phyloP scores from a whole-genome alignment of 2,888 invertebrate species.

The Anodontia alba region DNA sequence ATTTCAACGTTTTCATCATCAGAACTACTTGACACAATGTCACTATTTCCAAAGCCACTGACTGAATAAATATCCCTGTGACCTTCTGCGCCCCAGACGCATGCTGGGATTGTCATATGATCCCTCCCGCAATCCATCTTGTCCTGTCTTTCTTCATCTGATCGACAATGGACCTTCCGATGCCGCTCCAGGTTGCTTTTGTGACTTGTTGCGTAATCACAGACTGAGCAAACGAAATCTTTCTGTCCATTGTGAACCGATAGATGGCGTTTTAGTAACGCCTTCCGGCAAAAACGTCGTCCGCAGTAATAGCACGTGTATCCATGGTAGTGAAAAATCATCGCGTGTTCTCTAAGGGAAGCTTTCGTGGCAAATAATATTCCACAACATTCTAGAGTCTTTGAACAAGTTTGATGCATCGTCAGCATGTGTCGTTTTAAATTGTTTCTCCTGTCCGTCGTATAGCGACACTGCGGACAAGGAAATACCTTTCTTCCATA shows the following conservation, averaged over 20 bases:
- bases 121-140: constrained; percentile 29
- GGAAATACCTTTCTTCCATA: constrained; percentile 79
- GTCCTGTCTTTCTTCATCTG: constrained; percentile 69
- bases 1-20: constrained; percentile 68
- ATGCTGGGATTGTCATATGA: constrained; percentile 11
- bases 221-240: constrained; percentile 84
- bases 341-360: constrained; percentile 84
- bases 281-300: constrained; percentile 85
- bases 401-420: constrained; percentile 84
- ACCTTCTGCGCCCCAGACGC: constrained; percentile 41
- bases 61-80: constrained; percentile 13
- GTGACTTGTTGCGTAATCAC: constrained; percentile 86
- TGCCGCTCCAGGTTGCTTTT: constrained; percentile 86
- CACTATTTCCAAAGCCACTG: constrained; percentile 46
- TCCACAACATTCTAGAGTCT: constrained; percentile 84
- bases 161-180: constrained; percentile 82
- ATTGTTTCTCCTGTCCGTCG: constrained; percentile 84
- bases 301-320: constrained; percentile 85
- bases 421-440: constrained; percentile 85
- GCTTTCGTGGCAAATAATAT: constrained; percentile 84
- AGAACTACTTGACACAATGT: constrained; percentile 48
- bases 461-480: constrained; percentile 83
- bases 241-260: constrained; percentile 86
- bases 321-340: constrained; percentile 84
- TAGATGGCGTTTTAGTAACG: constrained; percentile 85